phyloP scores from a whole-genome alignment of 2,797 vertebrate genomes.

The Sebastolobus altivelis region DNA sequence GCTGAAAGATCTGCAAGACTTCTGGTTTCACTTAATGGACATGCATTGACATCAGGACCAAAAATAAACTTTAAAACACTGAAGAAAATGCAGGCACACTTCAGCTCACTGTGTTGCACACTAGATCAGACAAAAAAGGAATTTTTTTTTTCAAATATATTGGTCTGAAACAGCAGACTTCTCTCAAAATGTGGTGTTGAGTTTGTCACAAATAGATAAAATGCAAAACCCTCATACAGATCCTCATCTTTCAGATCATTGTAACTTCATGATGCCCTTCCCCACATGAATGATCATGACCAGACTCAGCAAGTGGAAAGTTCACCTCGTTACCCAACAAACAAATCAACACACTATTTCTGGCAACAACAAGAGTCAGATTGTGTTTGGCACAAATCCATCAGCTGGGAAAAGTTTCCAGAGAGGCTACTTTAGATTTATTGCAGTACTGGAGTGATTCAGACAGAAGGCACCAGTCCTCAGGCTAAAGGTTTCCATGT shows the following conservation, averaged over 20 bases:
- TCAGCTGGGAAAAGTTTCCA: conserved; percentile 33
- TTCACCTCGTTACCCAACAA: conserved; percentile 14
- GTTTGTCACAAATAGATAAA: not conserved
- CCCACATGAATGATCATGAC: not conserved
- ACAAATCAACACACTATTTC: conserved; percentile 11
- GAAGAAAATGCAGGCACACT: not conserved
- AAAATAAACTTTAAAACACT: not conserved
- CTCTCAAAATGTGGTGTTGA: not conserved
- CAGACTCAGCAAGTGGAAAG: not conserved
- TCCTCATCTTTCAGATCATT: not conserved
- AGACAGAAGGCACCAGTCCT: conserved; percentile 5
- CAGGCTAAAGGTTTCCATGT: conserved; percentile 36
- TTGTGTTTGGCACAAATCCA: conserved; percentile 35
- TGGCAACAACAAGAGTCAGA: conserved; percentile 19
- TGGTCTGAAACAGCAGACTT: conserved; percentile 3
- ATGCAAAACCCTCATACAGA: not conserved
- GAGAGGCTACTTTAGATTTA: conserved; percentile 36
- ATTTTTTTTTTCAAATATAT: not conserved
- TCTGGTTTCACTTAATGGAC: not conserved
- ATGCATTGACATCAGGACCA: not conserved
- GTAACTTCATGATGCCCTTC: not conserved
- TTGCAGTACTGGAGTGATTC: conserved; percentile 3
- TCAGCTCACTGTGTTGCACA: not conserved
- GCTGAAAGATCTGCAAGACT: not conserved
- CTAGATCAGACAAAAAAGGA: not conserved